Conservation (phyloP, 2,888 invertebrate genomes). For the Eumerus sabulonum region DNA sequence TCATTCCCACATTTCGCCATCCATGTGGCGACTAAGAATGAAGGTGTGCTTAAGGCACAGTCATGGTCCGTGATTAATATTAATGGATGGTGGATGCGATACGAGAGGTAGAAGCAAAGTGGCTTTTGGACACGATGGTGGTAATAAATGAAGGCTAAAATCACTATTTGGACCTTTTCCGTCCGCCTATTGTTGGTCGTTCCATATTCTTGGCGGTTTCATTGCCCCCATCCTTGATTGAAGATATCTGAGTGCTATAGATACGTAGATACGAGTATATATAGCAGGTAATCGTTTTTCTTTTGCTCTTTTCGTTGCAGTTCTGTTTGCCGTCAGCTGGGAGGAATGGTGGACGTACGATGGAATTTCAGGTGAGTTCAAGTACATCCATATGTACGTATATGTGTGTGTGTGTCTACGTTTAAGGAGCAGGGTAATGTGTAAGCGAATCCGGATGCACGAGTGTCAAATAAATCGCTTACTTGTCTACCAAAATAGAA, state of each 20-base stretch:
- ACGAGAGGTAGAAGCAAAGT: background rate
- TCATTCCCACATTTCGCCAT: conserved; percentile 27
- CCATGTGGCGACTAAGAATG: background rate
- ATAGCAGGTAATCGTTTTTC: conserved; percentile 48
- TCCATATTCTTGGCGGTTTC: background rate
- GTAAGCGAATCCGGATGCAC: conserved; percentile 31
- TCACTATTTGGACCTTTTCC: conserved; percentile 35
- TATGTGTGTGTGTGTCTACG: no score
- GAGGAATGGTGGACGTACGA: conserved; percentile 98
- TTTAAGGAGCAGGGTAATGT: no score
- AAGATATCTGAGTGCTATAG: background rate
- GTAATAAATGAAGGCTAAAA: conserved; percentile 58
- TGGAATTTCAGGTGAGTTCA: conserved; percentile 91
- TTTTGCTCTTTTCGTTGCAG: conserved; percentile 71
- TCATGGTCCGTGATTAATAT: conserved; percentile 77
- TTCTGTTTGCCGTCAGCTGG: conserved; percentile 84
- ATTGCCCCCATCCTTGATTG: background rate
- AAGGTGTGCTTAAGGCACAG: conserved; percentile 70
- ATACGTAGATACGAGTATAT: background rate
- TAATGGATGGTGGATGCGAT: conserved; percentile 73
- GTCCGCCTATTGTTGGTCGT: background rate
- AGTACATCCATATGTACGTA: conserved; percentile 20
- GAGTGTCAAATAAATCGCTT: conserved; percentile 67
- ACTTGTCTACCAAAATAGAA: conserved; percentile 49
- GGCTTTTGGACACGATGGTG: background rate